Evolutionary conservation across 2,113 vertebrate genomes (phyloP).

Genomic region (Peucedramus taeniatus): DNA sequence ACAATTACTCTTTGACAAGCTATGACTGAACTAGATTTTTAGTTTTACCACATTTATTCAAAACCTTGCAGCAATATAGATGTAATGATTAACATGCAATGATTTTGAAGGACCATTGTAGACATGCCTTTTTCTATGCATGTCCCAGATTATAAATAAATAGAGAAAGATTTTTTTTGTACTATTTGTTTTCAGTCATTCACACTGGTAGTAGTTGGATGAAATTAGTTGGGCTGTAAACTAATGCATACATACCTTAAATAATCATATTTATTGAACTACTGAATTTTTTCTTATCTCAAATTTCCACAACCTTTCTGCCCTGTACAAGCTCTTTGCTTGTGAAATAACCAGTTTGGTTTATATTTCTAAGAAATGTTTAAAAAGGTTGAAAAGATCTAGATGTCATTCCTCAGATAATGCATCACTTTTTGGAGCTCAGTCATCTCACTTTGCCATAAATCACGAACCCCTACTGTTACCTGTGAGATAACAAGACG

Average conservation of each 20-base stretch:
- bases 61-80: background rate
- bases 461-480: background rate
- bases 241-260: background rate
- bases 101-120: background rate
- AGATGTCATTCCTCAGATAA: background rate
- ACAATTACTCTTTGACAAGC: background rate
- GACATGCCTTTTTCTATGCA: background rate
- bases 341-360: background rate
- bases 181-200: background rate
- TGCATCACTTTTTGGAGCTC: background rate
- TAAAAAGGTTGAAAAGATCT: background rate
- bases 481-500: accelerated
- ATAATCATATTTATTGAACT: background rate
- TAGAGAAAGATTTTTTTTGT: background rate
- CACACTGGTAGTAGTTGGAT: background rate
- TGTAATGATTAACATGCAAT: background rate
- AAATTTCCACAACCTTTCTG: background rate
- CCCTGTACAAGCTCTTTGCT: background rate
- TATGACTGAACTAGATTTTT: background rate
- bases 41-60: background rate
- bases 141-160: background rate
- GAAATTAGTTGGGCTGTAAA: background rate
- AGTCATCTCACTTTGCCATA: background rate
- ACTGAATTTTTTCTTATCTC: background rate
- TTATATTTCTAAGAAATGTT: background rate